These are phyloP conservation scores for Tragelaphus oryx DNA, from an alignment of 2,797 vertebrate genomes.

Conservation along the genomic window DNA sequence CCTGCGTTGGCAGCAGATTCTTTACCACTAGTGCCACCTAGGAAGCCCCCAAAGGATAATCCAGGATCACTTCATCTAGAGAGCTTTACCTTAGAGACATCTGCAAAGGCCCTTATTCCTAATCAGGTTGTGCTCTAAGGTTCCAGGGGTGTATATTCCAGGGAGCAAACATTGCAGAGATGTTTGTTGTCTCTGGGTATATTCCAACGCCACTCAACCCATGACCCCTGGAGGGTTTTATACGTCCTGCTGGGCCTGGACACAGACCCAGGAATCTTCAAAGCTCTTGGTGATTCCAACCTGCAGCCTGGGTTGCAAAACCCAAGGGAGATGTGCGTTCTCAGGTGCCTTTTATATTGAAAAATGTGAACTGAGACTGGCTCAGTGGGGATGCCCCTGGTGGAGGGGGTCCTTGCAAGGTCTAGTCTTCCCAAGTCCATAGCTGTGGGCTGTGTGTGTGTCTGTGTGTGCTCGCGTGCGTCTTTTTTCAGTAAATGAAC, in stretches of 20 bases:
- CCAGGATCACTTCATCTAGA: neutral
- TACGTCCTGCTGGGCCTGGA: neutral
- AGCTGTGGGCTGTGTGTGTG: neutral
- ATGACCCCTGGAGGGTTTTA: no score
- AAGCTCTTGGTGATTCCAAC: neutral
- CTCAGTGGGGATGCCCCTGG: neutral
- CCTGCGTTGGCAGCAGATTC: neutral
- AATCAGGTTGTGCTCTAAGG: neutral
- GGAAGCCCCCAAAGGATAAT: neutral
- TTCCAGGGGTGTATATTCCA: no score
- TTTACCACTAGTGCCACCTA: neutral
- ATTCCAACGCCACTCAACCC: no score
- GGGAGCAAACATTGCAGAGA: no score
- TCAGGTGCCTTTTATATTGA: neutral
- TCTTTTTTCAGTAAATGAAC: neutral
- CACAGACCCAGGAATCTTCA: neutral
- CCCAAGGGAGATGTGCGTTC: neutral
- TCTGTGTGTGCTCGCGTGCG: fast-evolving
- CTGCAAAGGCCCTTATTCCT: neutral
- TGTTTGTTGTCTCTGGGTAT: no score
- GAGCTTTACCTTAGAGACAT: neutral
- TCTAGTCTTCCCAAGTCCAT: neutral
- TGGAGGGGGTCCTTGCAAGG: fast-evolving
- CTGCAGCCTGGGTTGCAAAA: neutral
- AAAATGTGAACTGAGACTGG: neutral